Evolutionary conservation across 1,140 invertebrate genomes (phyloP).

Genomic region (Bombus cullumanus): DNA sequence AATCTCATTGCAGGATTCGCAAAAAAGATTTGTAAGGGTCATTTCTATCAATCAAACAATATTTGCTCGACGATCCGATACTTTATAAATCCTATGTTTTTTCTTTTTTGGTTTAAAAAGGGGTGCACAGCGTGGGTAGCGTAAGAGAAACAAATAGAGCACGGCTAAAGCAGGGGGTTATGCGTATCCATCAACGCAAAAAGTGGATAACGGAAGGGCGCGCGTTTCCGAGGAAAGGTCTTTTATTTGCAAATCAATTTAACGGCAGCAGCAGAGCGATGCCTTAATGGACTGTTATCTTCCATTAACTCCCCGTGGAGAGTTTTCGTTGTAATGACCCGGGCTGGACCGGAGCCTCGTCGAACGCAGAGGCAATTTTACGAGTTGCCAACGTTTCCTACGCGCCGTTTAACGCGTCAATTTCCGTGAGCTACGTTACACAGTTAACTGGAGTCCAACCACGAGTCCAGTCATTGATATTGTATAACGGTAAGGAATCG

Average conservation of each 20-base stretch:
- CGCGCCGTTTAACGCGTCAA: background rate
- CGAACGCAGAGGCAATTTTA: slow-evolving; percentile 18
- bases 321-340: slow-evolving; percentile 32
- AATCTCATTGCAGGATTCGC: background rate
- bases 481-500: background rate
- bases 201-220: slow-evolving; percentile 4
- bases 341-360: background rate
- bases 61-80: too few relatives aligned
- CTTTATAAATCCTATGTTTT: too few relatives aligned
- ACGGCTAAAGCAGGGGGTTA: slow-evolving; percentile 3
- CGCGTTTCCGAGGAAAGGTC: background rate
- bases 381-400: background rate
- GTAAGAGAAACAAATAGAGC: background rate
- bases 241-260: slow-evolving; percentile 53
- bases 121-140: too few relatives aligned
- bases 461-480: background rate
- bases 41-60: too few relatives aligned
- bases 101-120: background rate
- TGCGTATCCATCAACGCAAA: slow-evolving; percentile 37
- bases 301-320: slow-evolving; percentile 27
- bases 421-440: background rate
- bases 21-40: background rate
- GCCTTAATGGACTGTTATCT: slow-evolving; percentile 46
- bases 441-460: background rate
- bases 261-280: slow-evolving; percentile 19